Evolutionary conservation across 2,797 vertebrate genomes (phyloP).

Genomic region (Spea hammondii): DNA sequence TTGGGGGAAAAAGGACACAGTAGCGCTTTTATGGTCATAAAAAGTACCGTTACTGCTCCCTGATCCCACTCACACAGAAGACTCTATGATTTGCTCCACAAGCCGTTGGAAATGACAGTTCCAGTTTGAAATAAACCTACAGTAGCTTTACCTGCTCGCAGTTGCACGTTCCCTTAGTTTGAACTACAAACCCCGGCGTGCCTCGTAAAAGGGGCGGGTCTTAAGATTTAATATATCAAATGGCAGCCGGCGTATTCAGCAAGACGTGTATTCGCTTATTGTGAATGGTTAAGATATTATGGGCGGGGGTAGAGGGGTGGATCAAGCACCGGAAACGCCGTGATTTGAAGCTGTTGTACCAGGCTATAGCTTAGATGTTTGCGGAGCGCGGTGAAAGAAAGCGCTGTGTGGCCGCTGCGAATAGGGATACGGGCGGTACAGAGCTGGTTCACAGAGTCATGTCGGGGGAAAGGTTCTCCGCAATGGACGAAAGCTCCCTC

Average conservation of each 20-base stretch:
- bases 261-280: neutral
- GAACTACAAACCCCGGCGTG: conserved; percentile 31
- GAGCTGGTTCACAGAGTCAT: conserved; percentile 50
- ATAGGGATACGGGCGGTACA: neutral
- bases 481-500: conserved; percentile 80
- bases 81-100: neutral
- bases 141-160: conserved; percentile 16
- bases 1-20: neutral
- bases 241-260: neutral
- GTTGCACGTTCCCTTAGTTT: neutral
- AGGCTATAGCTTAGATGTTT: conserved; percentile 9
- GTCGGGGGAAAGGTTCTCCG: conserved; percentile 75
- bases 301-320: neutral
- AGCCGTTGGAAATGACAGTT: conserved; percentile 37
- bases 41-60: neutral
- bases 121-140: conserved; percentile 8
- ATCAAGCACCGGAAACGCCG: neutral
- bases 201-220: neutral
- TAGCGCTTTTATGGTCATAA: neutral
- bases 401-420: neutral
- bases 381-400: neutral
- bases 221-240: conserved; percentile 21
- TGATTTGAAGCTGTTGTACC: conserved; percentile 45
- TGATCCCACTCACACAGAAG: neutral
- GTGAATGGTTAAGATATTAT: neutral